Evolutionary conservation across 2,797 vertebrate genomes (phyloP).

Genomic region (Ambastaia sidthimunki): DNA sequence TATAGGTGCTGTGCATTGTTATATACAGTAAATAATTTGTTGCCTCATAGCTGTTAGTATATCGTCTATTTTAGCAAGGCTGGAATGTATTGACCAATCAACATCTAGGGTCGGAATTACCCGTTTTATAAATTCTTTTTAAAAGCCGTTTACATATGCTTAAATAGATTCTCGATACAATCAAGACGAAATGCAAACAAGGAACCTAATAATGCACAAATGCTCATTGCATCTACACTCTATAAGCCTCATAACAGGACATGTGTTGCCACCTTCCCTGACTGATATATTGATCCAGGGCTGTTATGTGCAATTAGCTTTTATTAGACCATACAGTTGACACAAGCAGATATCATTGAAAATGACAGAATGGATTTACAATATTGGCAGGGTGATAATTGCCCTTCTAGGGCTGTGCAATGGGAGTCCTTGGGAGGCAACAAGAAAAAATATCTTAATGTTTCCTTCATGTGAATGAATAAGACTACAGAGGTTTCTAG

Average conservation of each 20-base stretch:
- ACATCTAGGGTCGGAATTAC: background rate
- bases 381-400: constrained; percentile 64
- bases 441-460: constrained; percentile 64
- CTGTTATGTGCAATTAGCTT: constrained; percentile 72
- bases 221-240: constrained; percentile 34
- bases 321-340: constrained; percentile 75
- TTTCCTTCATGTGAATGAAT: constrained; percentile 45
- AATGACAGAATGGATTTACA: constrained; percentile 71
- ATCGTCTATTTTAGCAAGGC: background rate
- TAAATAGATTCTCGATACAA: constrained; percentile 39
- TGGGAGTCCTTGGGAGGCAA: constrained; percentile 59
- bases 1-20: too few relatives aligned
- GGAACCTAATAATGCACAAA: constrained; percentile 28
- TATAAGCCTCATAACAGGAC: constrained; percentile 57
- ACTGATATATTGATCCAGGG: constrained; percentile 73
- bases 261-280: constrained; percentile 69
- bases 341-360: constrained; percentile 72
- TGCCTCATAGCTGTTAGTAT: too few relatives aligned
- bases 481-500: constrained; percentile 58
- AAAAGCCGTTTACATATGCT: constrained; percentile 21
- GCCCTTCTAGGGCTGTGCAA: constrained; percentile 49
- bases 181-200: constrained; percentile 28
- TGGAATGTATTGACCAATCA: constrained; percentile 5
- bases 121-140: background rate
- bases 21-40: too few relatives aligned